Evolutionary conservation across 2,797 vertebrate species (phyloP).

Genomic region (Lepilemur ruficaudatus): DNA sequence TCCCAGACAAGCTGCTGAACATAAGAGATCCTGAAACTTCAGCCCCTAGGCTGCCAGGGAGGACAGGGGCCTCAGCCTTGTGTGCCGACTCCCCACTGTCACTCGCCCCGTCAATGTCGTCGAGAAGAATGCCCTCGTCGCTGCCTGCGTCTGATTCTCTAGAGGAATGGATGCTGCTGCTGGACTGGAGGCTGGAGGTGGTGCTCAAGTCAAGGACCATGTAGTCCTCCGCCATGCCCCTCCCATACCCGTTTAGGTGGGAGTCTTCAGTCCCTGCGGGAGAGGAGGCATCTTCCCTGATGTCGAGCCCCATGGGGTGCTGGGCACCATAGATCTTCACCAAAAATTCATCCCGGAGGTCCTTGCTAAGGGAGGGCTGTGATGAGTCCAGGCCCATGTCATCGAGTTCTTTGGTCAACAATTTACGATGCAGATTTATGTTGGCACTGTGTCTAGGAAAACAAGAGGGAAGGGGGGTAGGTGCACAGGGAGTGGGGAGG

Average conservation of each 20-base stretch:
- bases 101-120: conserved; percentile 94
- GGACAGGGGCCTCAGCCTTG: conserved; percentile 85
- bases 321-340: conserved; percentile 90
- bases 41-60: conserved; percentile 83
- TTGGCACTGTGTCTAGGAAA: conserved; percentile 98
- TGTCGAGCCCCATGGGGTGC: conserved; percentile 88
- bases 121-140: conserved; percentile 96
- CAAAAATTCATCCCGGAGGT: conserved; percentile 94
- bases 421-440: conserved; percentile 99
- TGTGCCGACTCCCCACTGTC: conserved; percentile 93
- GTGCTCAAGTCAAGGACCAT: conserved; percentile 98
- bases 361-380: conserved; percentile 95
- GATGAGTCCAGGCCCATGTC: conserved; percentile 96
- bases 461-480: conserved; percentile 78
- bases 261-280: conserved; percentile 91
- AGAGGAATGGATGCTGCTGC: conserved; percentile 97
- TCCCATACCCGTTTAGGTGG: conserved; percentile 91
- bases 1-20: conserved; percentile 89
- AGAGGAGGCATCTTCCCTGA: conserved; percentile 90
- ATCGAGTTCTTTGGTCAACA: conserved; percentile 99
- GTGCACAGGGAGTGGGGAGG: conserved; percentile 70
- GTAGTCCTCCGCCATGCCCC: conserved; percentile 92
- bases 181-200: conserved; percentile 96
- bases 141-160: conserved; percentile 96
- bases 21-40: conserved; percentile 89